Conservation (phyloP, 2,888 invertebrate genomes). For the Dendrolimus pini region DNA sequence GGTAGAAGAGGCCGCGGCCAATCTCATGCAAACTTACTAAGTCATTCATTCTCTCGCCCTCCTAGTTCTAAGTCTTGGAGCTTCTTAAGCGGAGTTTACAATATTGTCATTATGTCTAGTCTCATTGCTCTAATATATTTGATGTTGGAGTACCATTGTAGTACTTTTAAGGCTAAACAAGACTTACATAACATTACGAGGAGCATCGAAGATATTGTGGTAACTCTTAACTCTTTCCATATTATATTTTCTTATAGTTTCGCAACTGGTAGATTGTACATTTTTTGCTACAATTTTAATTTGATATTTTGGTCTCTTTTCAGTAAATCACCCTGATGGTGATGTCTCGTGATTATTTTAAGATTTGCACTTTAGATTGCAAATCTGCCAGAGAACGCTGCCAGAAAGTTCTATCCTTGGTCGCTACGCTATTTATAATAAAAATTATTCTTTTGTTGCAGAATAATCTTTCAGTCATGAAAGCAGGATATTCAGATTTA, state of each 20-base stretch:
- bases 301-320: too few relatives aligned
- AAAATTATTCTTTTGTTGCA: conserved; percentile 25
- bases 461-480: conserved; percentile 42
- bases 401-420: too few relatives aligned
- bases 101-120: conserved; percentile 36
- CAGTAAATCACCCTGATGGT: too few relatives aligned
- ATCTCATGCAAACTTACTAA: conserved; percentile 14
- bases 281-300: too few relatives aligned
- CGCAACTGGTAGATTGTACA: too few relatives aligned
- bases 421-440: too few relatives aligned
- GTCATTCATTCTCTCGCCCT: conserved; percentile 7
- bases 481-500: conserved; percentile 40
- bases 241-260: too few relatives aligned
- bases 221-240: conserved; percentile 18
- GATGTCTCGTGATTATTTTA: too few relatives aligned
- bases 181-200: conserved; percentile 36
- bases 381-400: too few relatives aligned
- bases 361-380: too few relatives aligned
- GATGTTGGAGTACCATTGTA: conserved; percentile 49
- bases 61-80: conserved; percentile 21
- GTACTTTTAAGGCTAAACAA: conserved; percentile 31
- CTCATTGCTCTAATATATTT: conserved; percentile 42
- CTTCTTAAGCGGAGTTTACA: conserved; percentile 29
- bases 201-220: conserved; percentile 47
- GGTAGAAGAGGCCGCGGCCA: conserved; percentile 33